phyloP scores from a whole-genome alignment of 2,113 vertebrate species.

The Pachyramphus minor region DNA sequence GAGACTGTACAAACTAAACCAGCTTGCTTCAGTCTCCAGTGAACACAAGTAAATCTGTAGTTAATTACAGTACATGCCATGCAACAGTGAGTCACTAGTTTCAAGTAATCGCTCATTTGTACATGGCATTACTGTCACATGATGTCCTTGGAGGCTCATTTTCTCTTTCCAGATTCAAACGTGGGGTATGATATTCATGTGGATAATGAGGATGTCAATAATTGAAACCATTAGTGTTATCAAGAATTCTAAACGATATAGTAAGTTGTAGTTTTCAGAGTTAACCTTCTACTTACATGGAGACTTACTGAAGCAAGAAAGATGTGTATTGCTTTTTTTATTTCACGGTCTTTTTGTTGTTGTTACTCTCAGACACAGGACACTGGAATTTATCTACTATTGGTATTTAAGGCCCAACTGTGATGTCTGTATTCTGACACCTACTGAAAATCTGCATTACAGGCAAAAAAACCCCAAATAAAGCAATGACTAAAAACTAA shows the following conservation, averaged over 20 bases:
- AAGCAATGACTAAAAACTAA: neutral
- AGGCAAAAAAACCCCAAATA: neutral
- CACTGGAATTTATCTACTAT: neutral
- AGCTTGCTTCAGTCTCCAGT: neutral
- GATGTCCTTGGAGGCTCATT: neutral
- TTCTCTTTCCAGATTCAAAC: neutral
- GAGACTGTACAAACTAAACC: conserved; percentile 29
- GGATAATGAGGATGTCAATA: neutral
- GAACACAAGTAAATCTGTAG: conserved; percentile 9
- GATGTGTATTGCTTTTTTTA: neutral
- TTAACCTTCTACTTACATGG: neutral
- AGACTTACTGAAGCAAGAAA: neutral
- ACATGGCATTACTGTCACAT: neutral
- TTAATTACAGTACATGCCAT: neutral
- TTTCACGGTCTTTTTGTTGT: neutral
- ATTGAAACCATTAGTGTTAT: neutral
- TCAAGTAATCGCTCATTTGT: neutral
- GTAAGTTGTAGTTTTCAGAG: neutral
- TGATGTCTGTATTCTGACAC: neutral
- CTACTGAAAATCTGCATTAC: neutral
- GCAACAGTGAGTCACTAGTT: neutral
- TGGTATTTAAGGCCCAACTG: neutral
- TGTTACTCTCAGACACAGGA: neutral
- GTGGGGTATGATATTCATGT: neutral
- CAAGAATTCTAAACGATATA: neutral